phyloP scores from a whole-genome alignment of 2,797 vertebrate genomes.

The Paratrypauchen microcephalus region DNA sequence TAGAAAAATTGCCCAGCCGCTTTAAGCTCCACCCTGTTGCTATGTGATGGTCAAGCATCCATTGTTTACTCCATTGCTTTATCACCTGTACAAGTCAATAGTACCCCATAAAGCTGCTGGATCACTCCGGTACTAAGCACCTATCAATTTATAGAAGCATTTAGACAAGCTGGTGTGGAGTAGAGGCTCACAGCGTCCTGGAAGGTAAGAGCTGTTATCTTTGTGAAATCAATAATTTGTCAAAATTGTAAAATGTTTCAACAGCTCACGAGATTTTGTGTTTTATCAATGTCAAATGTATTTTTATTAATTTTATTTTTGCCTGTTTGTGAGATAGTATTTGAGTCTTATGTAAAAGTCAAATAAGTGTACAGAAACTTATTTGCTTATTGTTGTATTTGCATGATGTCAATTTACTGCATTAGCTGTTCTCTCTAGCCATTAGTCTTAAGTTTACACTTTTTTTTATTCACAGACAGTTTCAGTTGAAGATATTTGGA shows the following conservation, averaged over 20 bases:
- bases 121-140: slow-evolving; percentile 24
- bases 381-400: slow-evolving; percentile 16
- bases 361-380: neutral
- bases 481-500: slow-evolving; percentile 11
- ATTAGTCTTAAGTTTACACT: neutral
- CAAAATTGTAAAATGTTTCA: slow-evolving; percentile 17
- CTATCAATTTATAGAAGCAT: slow-evolving; percentile 63
- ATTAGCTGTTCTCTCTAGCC: neutral
- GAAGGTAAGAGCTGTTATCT: slow-evolving; percentile 65
- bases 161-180: slow-evolving; percentile 42
- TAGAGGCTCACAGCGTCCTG: slow-evolving; percentile 34
- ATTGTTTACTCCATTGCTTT: slow-evolving; percentile 43
- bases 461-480: slow-evolving; percentile 15
- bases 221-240: slow-evolving; percentile 52
- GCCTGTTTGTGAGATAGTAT: neutral
- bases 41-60: slow-evolving; percentile 61
- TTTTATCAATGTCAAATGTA: neutral
- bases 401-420: neutral
- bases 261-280: neutral
- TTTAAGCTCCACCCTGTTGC: slow-evolving; percentile 58
- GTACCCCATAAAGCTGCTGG: slow-evolving; percentile 59
- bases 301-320: neutral
- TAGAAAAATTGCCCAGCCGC: slow-evolving; percentile 3
- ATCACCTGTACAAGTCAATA: slow-evolving; percentile 73
- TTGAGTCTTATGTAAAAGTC: neutral